phyloP scores from a whole-genome alignment of 2,797 vertebrate species.

The Triplophysa bombifrons region DNA sequence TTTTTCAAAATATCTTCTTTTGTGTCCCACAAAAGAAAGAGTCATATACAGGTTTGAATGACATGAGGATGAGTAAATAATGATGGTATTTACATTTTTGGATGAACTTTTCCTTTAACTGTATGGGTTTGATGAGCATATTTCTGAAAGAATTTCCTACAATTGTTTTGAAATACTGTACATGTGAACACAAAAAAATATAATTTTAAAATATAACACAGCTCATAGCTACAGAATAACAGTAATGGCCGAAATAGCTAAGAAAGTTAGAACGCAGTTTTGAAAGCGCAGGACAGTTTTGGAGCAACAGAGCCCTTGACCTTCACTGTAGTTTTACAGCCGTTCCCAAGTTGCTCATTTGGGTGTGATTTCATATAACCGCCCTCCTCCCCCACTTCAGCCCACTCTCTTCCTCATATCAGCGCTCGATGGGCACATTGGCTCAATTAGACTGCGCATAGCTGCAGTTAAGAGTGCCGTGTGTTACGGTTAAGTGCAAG shows the following conservation, averaged over 20 bases:
- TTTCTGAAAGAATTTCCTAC: too few species aligned
- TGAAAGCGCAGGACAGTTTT: conserved; percentile 52
- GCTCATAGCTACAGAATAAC: too few species aligned
- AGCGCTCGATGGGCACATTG: conserved; percentile 30
- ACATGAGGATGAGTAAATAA: too few species aligned
- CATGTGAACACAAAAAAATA: too few species aligned
- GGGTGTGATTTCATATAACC: conserved; percentile 53
- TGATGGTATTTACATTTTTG: too few species aligned
- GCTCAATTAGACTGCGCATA: conserved; percentile 31
- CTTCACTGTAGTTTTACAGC: conserved; percentile 72
- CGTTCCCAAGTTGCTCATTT: conserved; percentile 65
- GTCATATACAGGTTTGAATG: too few species aligned
- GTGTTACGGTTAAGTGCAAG: conserved; percentile 21
- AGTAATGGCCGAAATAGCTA: not conserved
- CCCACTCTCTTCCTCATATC: conserved; percentile 24
- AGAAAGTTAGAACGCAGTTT: conserved; percentile 24
- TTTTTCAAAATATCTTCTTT: too few species aligned
- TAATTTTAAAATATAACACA: too few species aligned
- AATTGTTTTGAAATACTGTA: too few species aligned
- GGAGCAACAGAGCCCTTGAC: conserved; percentile 66
- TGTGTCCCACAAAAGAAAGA: too few species aligned
- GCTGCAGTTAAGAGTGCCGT: conserved; percentile 35
- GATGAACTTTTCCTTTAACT: too few species aligned
- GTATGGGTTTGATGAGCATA: too few species aligned
- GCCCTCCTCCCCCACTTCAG: conserved; percentile 46